phyloP scores from a whole-genome alignment of 2,888 invertebrate species.

The Eubasilissa splendida region DNA sequence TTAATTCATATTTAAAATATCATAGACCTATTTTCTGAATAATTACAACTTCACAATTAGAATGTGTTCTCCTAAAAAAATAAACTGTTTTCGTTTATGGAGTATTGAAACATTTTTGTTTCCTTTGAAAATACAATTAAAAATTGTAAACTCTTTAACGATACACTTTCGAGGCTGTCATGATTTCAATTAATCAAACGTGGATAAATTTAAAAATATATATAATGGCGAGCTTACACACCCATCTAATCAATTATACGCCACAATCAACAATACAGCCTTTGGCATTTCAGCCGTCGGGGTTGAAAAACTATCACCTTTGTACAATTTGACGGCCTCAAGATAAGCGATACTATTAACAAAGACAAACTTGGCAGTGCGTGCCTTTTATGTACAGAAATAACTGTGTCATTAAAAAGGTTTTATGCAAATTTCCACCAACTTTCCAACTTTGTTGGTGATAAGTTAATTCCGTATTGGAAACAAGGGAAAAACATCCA shows the following conservation, averaged over 20 bases:
- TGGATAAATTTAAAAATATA: slow-evolving; percentile 24
- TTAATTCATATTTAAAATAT: no score
- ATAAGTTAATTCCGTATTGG: slow-evolving; percentile 55
- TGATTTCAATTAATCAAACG: no score
- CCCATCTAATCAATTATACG: no score
- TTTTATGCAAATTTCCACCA: slow-evolving; percentile 52
- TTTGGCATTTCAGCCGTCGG: slow-evolving; percentile 14
- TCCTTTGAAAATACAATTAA: no score
- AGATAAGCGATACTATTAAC: slow-evolving; percentile 16
- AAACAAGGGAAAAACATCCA: slow-evolving; percentile 57
- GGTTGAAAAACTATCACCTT: slow-evolving; percentile 37
- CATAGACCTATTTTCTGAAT: no score
- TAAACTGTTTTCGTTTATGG: no score
- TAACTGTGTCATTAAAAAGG: slow-evolving; percentile 54
- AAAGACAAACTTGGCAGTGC: slow-evolving; percentile 43
- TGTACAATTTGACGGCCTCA: slow-evolving; percentile 29
- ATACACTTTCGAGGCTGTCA: no score
- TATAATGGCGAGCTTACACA: slow-evolving; percentile 14
- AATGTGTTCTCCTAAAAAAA: no score
- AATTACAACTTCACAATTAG: no score
- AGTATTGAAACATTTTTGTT: no score
- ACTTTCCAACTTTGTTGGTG: slow-evolving; percentile 46
- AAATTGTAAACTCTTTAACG: no score
- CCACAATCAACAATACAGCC: neutral
- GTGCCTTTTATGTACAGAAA: slow-evolving; percentile 42